Evolutionary conservation across 2,113 vertebrate genomes (phyloP).

Genomic region (Psammodynastes pulverulentus): DNA sequence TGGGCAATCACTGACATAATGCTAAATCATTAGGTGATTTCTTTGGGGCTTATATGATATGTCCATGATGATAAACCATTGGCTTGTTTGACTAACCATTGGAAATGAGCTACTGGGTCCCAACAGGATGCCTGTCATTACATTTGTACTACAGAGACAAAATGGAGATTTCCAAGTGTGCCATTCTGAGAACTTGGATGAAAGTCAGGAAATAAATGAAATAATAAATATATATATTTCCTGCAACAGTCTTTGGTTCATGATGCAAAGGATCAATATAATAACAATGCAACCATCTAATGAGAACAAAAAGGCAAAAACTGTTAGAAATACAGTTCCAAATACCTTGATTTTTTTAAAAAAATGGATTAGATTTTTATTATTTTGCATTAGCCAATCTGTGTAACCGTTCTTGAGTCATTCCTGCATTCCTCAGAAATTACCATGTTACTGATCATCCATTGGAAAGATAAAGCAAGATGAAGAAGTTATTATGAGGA

Average conservation of each 20-base stretch:
- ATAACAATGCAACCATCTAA: not conserved
- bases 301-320: not conserved
- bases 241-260: not conserved
- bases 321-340: not conserved
- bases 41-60: not conserved
- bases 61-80: not conserved
- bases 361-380: not conserved
- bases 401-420: not conserved
- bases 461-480: not conserved
- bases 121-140: not conserved
- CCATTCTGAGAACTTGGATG: not conserved
- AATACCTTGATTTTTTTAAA: not conserved
- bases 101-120: not conserved
- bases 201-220: not conserved
- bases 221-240: not conserved
- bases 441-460: not conserved
- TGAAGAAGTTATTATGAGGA: not conserved
- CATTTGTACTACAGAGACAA: not conserved
- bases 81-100: not conserved
- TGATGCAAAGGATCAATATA: not conserved
- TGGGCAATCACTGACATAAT: not conserved
- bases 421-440: not conserved
- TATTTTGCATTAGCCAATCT: not conserved
- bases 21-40: not conserved
- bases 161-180: not conserved